Evolutionary conservation across 2,888 invertebrate species (phyloP).

Genomic region (Coremacera marginata): DNA sequence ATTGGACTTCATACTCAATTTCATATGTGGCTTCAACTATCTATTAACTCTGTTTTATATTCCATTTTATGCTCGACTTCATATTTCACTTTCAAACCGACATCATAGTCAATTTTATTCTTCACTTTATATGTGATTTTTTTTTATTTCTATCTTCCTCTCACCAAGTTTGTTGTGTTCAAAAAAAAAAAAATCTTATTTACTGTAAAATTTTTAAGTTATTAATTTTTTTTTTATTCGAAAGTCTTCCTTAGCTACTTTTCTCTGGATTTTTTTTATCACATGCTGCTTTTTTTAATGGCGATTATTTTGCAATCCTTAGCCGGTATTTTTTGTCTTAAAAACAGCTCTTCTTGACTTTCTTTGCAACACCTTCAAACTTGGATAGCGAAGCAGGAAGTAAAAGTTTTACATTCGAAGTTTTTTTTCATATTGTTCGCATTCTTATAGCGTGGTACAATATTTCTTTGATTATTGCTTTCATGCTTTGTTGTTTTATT

Average conservation of each 20-base stretch:
- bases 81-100: too few species aligned
- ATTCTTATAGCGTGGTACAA: conserved; percentile 35
- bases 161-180: neutral
- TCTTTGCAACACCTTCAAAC: neutral
- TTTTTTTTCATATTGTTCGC: neutral
- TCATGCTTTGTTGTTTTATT: conserved; percentile 49
- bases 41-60: too few species aligned
- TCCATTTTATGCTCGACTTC: too few species aligned
- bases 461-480: neutral
- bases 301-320: neutral
- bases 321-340: neutral
- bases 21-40: too few species aligned
- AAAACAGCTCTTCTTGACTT: neutral
- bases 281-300: neutral
- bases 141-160: neutral
- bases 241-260: neutral
- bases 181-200: neutral
- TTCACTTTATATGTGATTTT: too few species aligned
- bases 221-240: too few species aligned
- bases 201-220: neutral
- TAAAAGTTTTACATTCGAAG: neutral
- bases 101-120: too few species aligned
- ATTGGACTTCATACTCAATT: too few species aligned
- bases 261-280: neutral
- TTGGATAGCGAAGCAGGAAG: neutral